phyloP scores from a whole-genome alignment of 35 echinoderm and acorn worm genomes.

The Diadema setosum region DNA sequence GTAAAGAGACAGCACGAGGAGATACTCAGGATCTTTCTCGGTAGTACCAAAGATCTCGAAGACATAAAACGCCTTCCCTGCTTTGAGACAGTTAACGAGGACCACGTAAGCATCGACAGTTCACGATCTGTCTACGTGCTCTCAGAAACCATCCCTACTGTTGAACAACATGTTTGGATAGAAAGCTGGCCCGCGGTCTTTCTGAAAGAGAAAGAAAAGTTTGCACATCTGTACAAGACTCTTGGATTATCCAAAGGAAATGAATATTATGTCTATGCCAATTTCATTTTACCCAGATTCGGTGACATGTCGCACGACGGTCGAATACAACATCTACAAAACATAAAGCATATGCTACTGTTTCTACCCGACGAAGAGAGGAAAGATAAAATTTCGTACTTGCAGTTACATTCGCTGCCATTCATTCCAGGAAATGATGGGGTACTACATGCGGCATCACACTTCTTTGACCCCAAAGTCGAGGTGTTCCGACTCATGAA shows the following conservation, averaged over 20 bases:
- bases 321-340: constrained; percentile 7
- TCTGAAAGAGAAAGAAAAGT: background rate
- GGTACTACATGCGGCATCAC: background rate
- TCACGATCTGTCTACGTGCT: background rate
- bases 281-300: constrained; percentile 36
- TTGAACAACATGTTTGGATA: constrained; percentile 3
- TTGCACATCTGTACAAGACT: background rate
- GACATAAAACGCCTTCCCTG: constrained; percentile 30
- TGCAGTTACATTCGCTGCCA: background rate
- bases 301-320: background rate
- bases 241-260: background rate
- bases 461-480: background rate
- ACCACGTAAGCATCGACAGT: background rate
- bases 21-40: background rate
- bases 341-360: background rate
- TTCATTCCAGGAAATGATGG: background rate
- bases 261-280: background rate
- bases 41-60: background rate
- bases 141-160: background rate
- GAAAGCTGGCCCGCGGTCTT: background rate
- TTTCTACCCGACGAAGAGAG: background rate
- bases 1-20: background rate
- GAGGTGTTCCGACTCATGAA: background rate
- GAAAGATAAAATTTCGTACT: background rate
- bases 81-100: constrained; percentile 10